phyloP scores from a whole-genome alignment of 1,140 invertebrate species.

The Paracyclopina nana region DNA sequence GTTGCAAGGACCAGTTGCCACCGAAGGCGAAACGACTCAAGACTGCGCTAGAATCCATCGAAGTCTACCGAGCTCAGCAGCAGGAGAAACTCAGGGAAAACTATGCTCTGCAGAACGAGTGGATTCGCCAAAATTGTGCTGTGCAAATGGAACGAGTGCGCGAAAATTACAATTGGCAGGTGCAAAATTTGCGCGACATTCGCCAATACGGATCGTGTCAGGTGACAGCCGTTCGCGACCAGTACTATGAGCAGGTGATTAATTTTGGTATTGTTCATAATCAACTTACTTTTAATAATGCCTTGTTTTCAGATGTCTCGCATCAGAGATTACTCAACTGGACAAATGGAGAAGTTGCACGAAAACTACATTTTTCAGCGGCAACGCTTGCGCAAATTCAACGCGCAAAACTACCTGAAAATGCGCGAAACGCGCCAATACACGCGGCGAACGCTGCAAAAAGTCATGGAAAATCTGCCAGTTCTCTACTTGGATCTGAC shows the following conservation, averaged over 20 bases:
- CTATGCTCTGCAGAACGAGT: conserved; percentile 22
- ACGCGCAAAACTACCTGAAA: conserved; percentile 58
- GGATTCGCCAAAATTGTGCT: conserved; percentile 18
- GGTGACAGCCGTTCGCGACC: conserved; percentile 58
- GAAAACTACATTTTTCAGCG: conserved; percentile 88
- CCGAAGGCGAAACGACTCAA: conserved; percentile 59
- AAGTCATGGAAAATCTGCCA: conserved; percentile 81
- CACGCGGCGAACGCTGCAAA: conserved; percentile 79
- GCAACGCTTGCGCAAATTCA: conserved; percentile 74
- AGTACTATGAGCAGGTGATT: conserved; percentile 63
- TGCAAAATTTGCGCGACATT: conserved; percentile 65
- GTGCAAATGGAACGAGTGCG: conserved; percentile 38
- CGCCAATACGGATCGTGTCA: conserved; percentile 68
- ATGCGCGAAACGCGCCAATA: conserved; percentile 80
- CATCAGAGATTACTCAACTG: conserved; percentile 68
- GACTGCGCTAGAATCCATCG: conserved; percentile 63
- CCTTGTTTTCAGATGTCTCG: conserved; percentile 28
- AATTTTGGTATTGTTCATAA: conserved; percentile 1
- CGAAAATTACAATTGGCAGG: conserved; percentile 76
- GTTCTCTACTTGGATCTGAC: conserved; percentile 46
- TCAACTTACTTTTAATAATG: neutral
- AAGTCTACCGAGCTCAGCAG: conserved; percentile 69
- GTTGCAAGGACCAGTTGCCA: conserved; percentile 38
- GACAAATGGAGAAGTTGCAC: conserved; percentile 71
- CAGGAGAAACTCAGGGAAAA: conserved; percentile 37